A percentile compares a stretch with the other conserved stretches of the same genome.
Conservation (phyloP, 2,113 vertebrate species). For the Nothocercus nigrocapillus region DNA sequence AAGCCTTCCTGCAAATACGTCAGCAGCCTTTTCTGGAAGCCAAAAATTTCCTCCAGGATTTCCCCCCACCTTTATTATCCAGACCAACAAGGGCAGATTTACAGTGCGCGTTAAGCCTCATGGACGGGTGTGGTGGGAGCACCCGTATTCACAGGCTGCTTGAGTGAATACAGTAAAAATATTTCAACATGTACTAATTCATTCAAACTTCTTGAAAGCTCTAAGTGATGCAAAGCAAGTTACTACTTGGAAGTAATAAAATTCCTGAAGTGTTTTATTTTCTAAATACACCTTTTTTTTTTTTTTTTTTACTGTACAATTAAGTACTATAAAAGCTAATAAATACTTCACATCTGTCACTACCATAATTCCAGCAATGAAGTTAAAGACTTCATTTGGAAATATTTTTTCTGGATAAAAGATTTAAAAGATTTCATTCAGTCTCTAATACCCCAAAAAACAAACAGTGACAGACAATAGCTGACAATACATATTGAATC, state of each 20-base stretch:
- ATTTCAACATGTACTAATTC: slow-evolving; percentile 27
- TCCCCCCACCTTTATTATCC: neutral
- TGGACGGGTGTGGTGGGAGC: neutral
- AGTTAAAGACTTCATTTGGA: neutral
- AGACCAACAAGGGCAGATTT: neutral
- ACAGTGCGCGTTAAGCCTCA: neutral
- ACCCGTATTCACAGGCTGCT: slow-evolving; percentile 10
- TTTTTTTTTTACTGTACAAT: neutral
- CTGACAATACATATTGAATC: neutral
- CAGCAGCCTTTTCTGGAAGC: neutral
- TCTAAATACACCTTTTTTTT: neutral
- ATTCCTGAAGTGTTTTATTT: slow-evolving; percentile 36
- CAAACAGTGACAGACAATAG: neutral
- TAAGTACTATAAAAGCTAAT: neutral
- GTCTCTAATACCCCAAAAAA: neutral
- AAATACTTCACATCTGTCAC: slow-evolving; percentile 21
- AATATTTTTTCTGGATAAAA: neutral
- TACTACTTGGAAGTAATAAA: slow-evolving; percentile 3
- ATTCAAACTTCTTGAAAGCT: slow-evolving; percentile 15
- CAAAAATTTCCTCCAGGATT: neutral
- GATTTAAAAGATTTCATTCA: neutral
- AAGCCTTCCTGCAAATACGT: neutral
- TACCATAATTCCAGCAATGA: neutral
- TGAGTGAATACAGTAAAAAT: neutral
- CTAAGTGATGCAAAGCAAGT: slow-evolving; percentile 3